Percentiles rank a stretch among this genome's conserved stretches.
Conservation (phyloP, 2,888 invertebrate genomes). For the Celastrina argiolus region DNA sequence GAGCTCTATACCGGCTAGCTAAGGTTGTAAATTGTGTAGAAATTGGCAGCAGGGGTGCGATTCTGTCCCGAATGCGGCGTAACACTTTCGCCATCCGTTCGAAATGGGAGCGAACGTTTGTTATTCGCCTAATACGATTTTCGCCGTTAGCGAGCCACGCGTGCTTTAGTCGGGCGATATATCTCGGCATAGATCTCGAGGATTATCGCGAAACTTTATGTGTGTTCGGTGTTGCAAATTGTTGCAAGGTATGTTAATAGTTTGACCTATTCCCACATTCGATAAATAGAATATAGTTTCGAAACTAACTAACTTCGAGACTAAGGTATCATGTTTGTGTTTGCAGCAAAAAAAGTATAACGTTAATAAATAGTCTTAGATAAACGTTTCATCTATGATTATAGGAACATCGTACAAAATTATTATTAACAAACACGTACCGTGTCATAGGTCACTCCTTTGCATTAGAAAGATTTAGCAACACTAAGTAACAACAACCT, state of each 20-base stretch:
- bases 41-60: constrained; percentile 22
- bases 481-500: too few species aligned
- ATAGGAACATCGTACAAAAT: too few species aligned
- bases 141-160: constrained; percentile 39
- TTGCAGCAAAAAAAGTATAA: too few species aligned
- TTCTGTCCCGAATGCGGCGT: constrained; percentile 39
- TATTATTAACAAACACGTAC: too few species aligned
- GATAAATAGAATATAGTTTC: not conserved
- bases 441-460: too few species aligned
- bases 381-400: too few species aligned
- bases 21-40: constrained; percentile 19
- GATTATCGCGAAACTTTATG: not conserved
- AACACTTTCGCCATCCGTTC: constrained; percentile 57
- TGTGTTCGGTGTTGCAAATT: not conserved
- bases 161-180: not conserved
- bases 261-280: not conserved
- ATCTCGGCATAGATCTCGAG: not conserved
- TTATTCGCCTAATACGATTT: constrained; percentile 55
- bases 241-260: not conserved
- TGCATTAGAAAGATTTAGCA: too few species aligned
- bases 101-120: constrained; percentile 49
- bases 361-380: too few species aligned
- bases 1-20: not conserved
- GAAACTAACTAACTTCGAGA: not conserved
- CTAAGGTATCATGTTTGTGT: not conserved